phyloP scores from a whole-genome alignment of 2,113 vertebrate genomes.

The Arizona elegans region DNA sequence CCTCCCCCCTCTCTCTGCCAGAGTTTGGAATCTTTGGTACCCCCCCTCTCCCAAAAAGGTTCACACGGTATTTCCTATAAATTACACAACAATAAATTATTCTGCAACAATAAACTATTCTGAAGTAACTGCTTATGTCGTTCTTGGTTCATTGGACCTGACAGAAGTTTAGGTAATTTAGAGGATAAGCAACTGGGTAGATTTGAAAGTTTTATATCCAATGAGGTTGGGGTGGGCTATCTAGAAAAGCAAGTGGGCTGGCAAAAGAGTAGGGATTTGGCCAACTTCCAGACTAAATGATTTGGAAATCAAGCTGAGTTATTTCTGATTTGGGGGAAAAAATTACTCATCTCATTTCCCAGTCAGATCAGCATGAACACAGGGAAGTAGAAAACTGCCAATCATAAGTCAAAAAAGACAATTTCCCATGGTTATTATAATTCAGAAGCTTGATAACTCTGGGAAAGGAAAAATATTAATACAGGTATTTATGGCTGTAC shows the following conservation, averaged over 20 bases:
- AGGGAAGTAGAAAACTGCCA: neutral
- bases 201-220: neutral
- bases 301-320: neutral
- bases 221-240: neutral
- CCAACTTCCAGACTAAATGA: neutral
- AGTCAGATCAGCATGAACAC: neutral
- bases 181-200: neutral
- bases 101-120: neutral
- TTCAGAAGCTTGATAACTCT: neutral
- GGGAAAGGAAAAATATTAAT: neutral
- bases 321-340: neutral
- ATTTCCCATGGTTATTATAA: slow-evolving; percentile 1
- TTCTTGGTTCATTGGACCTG: neutral
- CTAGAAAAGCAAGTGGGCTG: neutral
- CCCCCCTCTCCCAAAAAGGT: neutral
- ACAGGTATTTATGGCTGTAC: slow-evolving; percentile 4
- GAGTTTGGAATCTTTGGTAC: neutral
- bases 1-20: neutral
- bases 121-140: neutral
- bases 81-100: neutral
- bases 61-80: neutral
- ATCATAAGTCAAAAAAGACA: neutral
- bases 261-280: neutral
- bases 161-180: neutral
- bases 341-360: neutral